Base-by-base conservation (phyloP, 2,113 vertebrate species). In the Cyprinodon brontotheroides region DNA sequence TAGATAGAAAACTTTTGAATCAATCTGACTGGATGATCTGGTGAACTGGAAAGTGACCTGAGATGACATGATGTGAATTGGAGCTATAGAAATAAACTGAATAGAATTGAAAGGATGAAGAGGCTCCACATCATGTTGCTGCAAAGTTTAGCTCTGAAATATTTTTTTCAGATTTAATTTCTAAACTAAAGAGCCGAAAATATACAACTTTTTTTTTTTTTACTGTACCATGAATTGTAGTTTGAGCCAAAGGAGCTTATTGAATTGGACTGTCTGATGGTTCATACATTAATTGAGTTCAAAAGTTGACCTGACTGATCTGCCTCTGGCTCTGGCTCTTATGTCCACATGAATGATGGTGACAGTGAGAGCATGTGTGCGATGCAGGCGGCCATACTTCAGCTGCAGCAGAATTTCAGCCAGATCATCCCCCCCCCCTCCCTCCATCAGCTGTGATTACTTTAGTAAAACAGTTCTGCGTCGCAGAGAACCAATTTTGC, bases 401-500 rank as follows among this genome's bases (percentile, higher is more conserved):
- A 89, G 80, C 73, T 82, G 85, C 89, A 81, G 89, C 84, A 91
- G 89, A 93, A 68, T 88, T 86, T 77, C 82, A 87, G 86, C 82
- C 90, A 87, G 74, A 89, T 86, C 86, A 65, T 88, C 83, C 74
- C 84, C 80, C 83, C 77, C 57, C 87, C 90, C 85, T 83, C 82
- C 88, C 80, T 75, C 88, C 87, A 90, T 90, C 89, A 89, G 89
- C 89, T 87, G 91, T 92, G 92, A 93, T 93, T 93, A 93, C 91
- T 92, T 88, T 86, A 80, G 91, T 92, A 89, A 91, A 91, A 92
- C 89, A 84, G 89, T 69, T 57, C 86, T 87, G 77, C 88, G 90
- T 86, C 92, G 89, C 90, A 93, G 90, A 91, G 90, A 93, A 89
- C 88, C 92, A 93, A 93, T 93, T 90, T 92, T 92, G 79, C 86